A percentile compares a stretch with the other conserved stretches of the same genome.
Evolutionary conservation across 2,797 vertebrate genomes (phyloP).

Genomic region (Pangasius sanitwongsei): DNA sequence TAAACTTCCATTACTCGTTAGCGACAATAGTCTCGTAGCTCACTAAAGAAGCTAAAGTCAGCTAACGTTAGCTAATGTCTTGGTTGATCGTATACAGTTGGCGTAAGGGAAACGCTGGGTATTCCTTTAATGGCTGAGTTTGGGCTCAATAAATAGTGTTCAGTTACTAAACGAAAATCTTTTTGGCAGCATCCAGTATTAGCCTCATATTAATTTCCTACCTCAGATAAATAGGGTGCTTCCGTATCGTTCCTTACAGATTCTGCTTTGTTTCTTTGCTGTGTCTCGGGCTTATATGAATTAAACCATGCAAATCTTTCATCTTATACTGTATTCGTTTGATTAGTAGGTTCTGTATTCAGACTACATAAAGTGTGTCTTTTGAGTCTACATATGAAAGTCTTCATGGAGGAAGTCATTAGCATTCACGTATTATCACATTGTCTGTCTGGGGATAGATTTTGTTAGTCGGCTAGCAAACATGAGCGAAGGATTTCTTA

Average conservation of each 20-base stretch:
- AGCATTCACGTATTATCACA: neutral
- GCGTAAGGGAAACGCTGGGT: neutral
- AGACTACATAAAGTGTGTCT: neutral
- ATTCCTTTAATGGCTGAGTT: neutral
- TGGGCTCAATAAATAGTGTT: neutral
- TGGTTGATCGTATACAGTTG: neutral
- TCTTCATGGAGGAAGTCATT: neutral
- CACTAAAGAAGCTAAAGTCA: neutral
- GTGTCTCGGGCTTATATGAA: neutral
- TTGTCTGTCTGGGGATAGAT: neutral
- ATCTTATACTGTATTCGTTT: neutral
- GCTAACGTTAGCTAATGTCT: neutral
- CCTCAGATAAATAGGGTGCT: conserved; percentile 1
- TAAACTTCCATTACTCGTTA: neutral
- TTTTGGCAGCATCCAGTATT: neutral
- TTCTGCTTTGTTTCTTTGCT: neutral
- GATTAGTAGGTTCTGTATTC: neutral
- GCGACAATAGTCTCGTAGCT: neutral
- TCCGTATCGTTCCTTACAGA: neutral
- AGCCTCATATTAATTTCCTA: neutral
- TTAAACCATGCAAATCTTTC: neutral
- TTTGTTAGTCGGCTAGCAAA: neutral
- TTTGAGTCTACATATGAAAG: neutral
- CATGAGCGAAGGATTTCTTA: neutral
- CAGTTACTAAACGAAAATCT: neutral